Conservation (phyloP, 2,113 vertebrate genomes). For the Bos taurus region DNA sequence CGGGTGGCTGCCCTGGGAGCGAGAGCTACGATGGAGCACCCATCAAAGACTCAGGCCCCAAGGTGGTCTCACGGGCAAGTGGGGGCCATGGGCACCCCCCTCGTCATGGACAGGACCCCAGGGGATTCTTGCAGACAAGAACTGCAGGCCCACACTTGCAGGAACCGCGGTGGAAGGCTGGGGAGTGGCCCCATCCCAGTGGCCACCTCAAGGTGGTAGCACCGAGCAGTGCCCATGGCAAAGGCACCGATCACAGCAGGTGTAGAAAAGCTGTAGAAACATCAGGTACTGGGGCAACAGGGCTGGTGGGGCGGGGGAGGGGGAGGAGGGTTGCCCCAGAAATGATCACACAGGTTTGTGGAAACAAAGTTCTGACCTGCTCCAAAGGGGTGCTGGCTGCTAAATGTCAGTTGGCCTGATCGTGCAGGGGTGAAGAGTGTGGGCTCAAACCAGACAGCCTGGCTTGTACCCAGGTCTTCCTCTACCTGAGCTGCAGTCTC, state of each 20-base stretch:
- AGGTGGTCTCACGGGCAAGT: neutral
- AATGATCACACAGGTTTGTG: neutral
- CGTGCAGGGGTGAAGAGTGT: rapidly evolving
- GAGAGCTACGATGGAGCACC: neutral
- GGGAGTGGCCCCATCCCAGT: neutral
- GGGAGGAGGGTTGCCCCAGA: too few species aligned
- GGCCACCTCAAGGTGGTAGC: neutral
- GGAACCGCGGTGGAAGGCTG: rapidly evolving
- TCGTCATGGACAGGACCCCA: rapidly evolving
- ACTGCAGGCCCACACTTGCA: neutral
- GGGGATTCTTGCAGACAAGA: neutral
- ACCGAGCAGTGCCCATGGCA: neutral
- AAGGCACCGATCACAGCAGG: neutral
- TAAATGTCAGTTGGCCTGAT: neutral
- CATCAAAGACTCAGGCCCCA: neutral
- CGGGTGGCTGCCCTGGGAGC: neutral
- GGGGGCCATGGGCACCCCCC: rapidly evolving
- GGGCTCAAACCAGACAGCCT: neutral
- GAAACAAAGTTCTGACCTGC: neutral
- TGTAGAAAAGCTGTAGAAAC: neutral
- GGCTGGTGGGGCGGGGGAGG: rapidly evolving
- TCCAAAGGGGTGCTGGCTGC: neutral
- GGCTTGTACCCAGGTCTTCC: neutral
- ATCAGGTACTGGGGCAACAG: neutral
- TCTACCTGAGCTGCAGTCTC: neutral